These are phyloP conservation scores for Homarus gammarus DNA, from an alignment of 2,888 invertebrate genomes.

Conservation along the genomic window DNA sequence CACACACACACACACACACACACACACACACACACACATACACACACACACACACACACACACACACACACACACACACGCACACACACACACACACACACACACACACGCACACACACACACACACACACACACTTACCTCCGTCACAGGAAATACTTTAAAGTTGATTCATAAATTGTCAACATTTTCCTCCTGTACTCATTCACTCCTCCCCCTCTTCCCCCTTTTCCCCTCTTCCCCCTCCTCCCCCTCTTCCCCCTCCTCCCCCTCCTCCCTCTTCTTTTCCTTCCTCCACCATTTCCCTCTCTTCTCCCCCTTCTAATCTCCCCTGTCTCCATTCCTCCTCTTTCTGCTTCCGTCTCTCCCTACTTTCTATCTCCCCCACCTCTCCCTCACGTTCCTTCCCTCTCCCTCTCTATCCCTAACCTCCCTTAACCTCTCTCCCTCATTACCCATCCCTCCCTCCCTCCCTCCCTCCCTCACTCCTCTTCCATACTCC, in stretches of 20 bases:
- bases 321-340: neutral
- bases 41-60: neutral
- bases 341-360: neutral
- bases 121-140: constrained; percentile 14
- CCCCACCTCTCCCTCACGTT: neutral
- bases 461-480: neutral
- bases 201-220: neutral
- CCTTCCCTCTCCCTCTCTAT: neutral
- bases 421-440: neutral
- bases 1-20: constrained; percentile 15
- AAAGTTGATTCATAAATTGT: too few species aligned
- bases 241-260: neutral
- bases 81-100: constrained; percentile 3
- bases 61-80: neutral
- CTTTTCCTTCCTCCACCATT: neutral
- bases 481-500: neutral
- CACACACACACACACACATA: neutral
- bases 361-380: neutral
- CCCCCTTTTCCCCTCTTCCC: neutral
- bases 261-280: neutral
- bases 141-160: neutral
- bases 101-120: constrained; percentile 1
- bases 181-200: neutral
- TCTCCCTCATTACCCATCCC: neutral
- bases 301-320: neutral